These are phyloP conservation scores for Discoglossus pictus DNA, from an alignment of 2,797 vertebrate species.

Conservation along the genomic window DNA sequence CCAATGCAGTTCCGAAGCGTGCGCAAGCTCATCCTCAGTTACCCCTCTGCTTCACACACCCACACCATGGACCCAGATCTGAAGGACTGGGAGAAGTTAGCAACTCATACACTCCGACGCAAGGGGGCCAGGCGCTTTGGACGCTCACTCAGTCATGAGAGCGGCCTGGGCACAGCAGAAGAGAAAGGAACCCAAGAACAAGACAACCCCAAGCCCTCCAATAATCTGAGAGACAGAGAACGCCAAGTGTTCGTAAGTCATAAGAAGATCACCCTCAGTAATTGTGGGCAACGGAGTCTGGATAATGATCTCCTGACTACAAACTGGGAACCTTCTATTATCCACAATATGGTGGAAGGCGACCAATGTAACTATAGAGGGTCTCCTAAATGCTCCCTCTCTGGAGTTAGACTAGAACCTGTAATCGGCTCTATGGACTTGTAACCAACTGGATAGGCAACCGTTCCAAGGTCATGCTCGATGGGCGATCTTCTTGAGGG, in stretches of 20 bases:
- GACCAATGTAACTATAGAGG: neutral
- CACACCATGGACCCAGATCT: conserved; percentile 3
- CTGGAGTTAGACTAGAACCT: conserved; percentile 1
- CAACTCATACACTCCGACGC: conserved; percentile 44
- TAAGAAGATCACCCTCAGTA: conserved; percentile 28
- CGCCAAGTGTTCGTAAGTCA: conserved; percentile 21
- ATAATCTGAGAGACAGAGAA: conserved; percentile 21
- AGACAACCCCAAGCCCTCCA: neutral
- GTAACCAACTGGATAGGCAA: no score
- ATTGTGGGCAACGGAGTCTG: conserved; percentile 3
- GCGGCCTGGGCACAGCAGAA: conserved; percentile 47
- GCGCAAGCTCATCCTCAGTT: conserved; percentile 15
- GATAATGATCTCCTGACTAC: neutral
- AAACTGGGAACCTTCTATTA: neutral
- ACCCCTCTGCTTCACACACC: conserved; percentile 1
- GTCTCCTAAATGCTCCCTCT: neutral
- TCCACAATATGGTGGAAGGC: neutral
- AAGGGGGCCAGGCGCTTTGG: conserved; percentile 61
- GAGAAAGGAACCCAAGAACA: neutral
- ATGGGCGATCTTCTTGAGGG: no score
- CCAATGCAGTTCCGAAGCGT: conserved; percentile 24
- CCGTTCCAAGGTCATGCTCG: no score
- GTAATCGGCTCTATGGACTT: conserved; percentile 3
- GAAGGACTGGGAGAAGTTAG: conserved; percentile 10
- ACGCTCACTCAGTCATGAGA: conserved; percentile 67